Percentiles rank a stretch among this genome's conserved stretches.
phyloP scores from a whole-genome alignment of 2,797 vertebrate genomes.

The Fistularia commersonii region DNA sequence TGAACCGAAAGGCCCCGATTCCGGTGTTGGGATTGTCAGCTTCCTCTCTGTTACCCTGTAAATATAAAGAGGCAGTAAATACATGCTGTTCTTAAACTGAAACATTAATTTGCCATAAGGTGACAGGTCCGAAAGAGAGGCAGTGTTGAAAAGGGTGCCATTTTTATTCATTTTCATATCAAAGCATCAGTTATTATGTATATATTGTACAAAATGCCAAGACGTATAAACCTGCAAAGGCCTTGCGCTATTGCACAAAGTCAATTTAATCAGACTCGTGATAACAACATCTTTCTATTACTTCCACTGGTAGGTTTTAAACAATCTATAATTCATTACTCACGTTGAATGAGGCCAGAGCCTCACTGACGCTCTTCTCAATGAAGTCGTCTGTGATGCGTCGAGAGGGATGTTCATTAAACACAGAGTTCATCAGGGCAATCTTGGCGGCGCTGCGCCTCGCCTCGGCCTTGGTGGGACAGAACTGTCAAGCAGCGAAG shows the following conservation, averaged over 20 bases:
- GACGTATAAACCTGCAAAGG: too few species aligned
- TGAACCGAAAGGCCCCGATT: slow-evolving; percentile 96
- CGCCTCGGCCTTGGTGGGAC: slow-evolving; percentile 93
- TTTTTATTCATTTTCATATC: too few species aligned
- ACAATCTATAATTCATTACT: slow-evolving; percentile 42
- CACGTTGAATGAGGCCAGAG: slow-evolving; percentile 93
- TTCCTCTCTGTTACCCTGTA: slow-evolving; percentile 91
- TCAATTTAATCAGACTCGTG: too few species aligned
- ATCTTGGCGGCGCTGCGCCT: slow-evolving; percentile 95
- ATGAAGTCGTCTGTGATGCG: slow-evolving; percentile 96
- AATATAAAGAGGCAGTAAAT: slow-evolving; percentile 11
- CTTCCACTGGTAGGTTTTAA: neutral
- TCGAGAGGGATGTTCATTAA: slow-evolving; percentile 95
- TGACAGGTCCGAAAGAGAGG: too few species aligned
- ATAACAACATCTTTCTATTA: too few species aligned
- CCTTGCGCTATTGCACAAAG: too few species aligned
- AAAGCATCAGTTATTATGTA: too few species aligned
- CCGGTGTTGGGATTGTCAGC: slow-evolving; percentile 95
- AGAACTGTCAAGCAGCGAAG: slow-evolving; percentile 78
- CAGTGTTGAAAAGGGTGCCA: too few species aligned
- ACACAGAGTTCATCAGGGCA: slow-evolving; percentile 96
- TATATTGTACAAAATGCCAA: too few species aligned
- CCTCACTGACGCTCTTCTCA: slow-evolving; percentile 95
- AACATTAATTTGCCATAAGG: neutral
- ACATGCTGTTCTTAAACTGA: neutral